Percentiles rank a stretch among this genome's conserved stretches.
Conservation (phyloP, 2,888 invertebrate species). For the Clivina fossor region DNA sequence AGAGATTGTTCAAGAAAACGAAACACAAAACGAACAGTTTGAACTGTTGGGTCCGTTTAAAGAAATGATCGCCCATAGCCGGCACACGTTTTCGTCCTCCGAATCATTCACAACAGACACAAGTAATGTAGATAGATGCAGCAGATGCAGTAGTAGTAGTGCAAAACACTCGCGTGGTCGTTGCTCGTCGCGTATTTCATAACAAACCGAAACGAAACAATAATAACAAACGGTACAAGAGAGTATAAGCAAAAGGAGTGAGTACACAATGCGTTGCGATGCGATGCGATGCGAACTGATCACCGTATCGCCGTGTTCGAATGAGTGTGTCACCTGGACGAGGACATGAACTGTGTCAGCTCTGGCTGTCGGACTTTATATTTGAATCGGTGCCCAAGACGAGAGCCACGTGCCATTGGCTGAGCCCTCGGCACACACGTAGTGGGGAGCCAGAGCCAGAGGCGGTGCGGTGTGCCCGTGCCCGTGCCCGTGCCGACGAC, state of each 20-base stretch:
- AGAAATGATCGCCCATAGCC: constrained; percentile 24
- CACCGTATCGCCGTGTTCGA: not conserved
- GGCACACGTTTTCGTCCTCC: too few species aligned
- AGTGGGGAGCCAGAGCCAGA: too few species aligned
- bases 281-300: too few species aligned
- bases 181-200: not conserved
- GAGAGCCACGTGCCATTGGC: constrained; percentile 12
- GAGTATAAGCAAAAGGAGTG: too few species aligned
- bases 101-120: too few species aligned
- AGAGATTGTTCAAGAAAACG: constrained; percentile 19
- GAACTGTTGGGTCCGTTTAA: constrained; percentile 16
- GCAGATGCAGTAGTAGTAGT: too few species aligned
- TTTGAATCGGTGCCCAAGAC: constrained; percentile 23
- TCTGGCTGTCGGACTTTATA: constrained; percentile 26
- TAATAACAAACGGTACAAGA: not conserved
- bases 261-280: too few species aligned
- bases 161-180: too few species aligned
- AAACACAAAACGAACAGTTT: constrained; percentile 25
- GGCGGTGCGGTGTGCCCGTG: constrained; percentile 7
- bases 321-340: constrained; percentile 12
- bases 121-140: too few species aligned
- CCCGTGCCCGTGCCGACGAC: too few species aligned
- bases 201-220: not conserved
- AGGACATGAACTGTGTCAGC: constrained; percentile 24
- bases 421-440: not conserved